phyloP scores from a whole-genome alignment of 2,113 vertebrate genomes.

The Gnathonemus echidnorhynchus region DNA sequence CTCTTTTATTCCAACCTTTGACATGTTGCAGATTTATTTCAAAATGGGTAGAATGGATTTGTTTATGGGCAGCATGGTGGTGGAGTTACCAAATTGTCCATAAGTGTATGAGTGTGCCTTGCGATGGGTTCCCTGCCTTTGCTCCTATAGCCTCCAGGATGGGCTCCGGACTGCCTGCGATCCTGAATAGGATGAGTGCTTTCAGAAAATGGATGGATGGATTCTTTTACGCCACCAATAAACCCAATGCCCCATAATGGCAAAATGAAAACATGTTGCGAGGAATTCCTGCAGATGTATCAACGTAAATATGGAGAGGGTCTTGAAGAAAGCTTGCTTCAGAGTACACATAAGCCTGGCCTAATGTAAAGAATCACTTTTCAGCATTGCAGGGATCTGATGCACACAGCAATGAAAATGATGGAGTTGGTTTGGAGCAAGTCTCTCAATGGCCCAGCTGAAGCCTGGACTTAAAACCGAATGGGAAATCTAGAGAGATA shows the following conservation, averaged over 20 bases:
- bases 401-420: too few relatives aligned
- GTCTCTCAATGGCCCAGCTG: not conserved
- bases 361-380: not conserved
- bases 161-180: too few relatives aligned
- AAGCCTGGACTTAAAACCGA: not conserved
- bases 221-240: not conserved
- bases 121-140: too few relatives aligned
- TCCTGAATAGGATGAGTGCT: too few relatives aligned
- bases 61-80: too few relatives aligned
- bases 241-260: not conserved
- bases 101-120: too few relatives aligned
- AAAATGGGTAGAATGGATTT: not conserved
- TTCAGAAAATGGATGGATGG: too few relatives aligned
- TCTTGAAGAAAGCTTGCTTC: not conserved
- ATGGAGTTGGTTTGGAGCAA: not conserved
- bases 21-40: not conserved
- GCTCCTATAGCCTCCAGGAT: too few relatives aligned
- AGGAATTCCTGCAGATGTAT: not conserved
- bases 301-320: not conserved
- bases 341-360: not conserved
- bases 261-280: not conserved
- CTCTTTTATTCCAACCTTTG: not conserved
- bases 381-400: not conserved
- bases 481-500: not conserved
- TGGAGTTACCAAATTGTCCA: too few relatives aligned